Conservation (phyloP, 2,113 vertebrate species). For the Plotosus lineatus region DNA sequence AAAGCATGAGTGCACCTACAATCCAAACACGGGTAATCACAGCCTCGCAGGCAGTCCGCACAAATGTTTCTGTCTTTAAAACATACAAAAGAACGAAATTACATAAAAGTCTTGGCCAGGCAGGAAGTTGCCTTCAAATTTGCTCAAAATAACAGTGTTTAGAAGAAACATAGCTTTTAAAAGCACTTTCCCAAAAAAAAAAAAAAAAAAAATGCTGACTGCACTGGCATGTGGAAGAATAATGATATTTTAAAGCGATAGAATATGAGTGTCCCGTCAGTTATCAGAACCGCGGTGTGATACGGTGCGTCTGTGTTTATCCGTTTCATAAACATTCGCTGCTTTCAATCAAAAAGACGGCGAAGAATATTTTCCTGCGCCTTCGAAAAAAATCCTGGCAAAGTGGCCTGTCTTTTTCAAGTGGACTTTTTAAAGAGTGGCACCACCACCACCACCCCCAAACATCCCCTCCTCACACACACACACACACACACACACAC, state of each 20-base stretch:
- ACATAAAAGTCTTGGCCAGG: background rate
- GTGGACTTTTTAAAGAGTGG: constrained; percentile 47
- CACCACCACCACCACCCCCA: background rate
- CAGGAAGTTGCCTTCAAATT: background rate
- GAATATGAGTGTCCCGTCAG: background rate
- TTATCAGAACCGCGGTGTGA: background rate
- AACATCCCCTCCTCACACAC: background rate
- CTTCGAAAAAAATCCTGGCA: constrained; percentile 24
- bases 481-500: constrained; percentile 50
- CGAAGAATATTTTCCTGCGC: background rate
- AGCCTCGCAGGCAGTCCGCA: background rate
- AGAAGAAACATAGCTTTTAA: background rate
- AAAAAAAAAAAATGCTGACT: background rate
- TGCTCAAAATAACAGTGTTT: background rate
- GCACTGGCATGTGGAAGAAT: background rate
- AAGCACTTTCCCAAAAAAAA: too few species aligned
- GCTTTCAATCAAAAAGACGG: background rate
- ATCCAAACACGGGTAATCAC: background rate
- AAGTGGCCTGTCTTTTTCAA: constrained; percentile 46
- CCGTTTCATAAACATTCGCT: background rate
- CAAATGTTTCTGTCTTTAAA: background rate
- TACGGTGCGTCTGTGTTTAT: background rate
- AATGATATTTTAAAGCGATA: background rate
- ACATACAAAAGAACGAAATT: background rate
- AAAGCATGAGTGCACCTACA: background rate